Evolutionary conservation across 2,113 vertebrate species (phyloP), one percentile per base, ranked within the genome.

Genomic region (Dascyllus trimaculatus): DNA sequence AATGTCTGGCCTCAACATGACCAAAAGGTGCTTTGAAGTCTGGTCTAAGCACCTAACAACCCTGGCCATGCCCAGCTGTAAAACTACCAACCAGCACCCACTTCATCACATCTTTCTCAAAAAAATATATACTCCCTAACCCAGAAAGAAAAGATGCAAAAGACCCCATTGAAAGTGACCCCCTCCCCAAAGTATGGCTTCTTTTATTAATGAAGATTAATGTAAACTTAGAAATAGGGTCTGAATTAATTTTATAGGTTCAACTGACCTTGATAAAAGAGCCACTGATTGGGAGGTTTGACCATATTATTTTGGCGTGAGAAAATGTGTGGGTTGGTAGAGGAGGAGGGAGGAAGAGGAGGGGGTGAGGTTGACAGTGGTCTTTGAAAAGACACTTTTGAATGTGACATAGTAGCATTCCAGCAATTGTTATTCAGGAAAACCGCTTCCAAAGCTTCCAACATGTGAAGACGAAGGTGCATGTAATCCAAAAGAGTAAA

Each of bases 11-110:
- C 83, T 81, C 85, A 78, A 78, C 74, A 38, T 67, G 88, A 90
- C 91, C 93, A 94, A 94, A 94, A 94, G 93, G 91, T 64, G 81
- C 91, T 93, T 93, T 92, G 90, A 93, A 92, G 92, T 87, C 70
- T 40, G 6, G 54, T 85, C 81, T 88, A 78, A 88, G 72, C 75
- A 71, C 45, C 82, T 67, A 74, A 90, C 75, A 85, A 84, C 69
- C 62, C 76, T 66, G 38, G 82, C 85, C 82, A 58, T 87, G 71
- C 70, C 75, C 69, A 38, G 78, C 81, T 67, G 70, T 92, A 92
- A 93, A 93, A 81, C 88, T 40, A 64, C 67, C 85, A 62, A 48
- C 73, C 68, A 58, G 80, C 87, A 80, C 66, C 73, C 73, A 76
- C 68, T 92, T 83, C 56, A 85, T 88, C 84, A 89, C 78, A 57